A percentile compares a stretch with the other conserved stretches of the same genome.
These are phyloP conservation scores for Tholera decimalis DNA, from an alignment of 2,888 invertebrate genomes.

Conservation along the genomic window DNA sequence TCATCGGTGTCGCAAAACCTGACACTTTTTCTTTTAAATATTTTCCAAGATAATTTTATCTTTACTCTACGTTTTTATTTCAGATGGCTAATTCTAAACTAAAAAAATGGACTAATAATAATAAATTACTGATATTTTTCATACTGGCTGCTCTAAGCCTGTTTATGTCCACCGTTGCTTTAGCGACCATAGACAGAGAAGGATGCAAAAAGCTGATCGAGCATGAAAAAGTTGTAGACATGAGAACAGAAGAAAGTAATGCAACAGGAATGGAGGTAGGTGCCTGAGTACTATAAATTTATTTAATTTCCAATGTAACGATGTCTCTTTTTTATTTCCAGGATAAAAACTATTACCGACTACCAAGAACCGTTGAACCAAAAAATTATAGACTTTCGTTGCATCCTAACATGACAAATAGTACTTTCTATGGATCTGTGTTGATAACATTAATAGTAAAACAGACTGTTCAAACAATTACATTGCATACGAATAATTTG, in stretches of 20 bases:
- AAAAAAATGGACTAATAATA: conserved; percentile 65
- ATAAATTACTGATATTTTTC: conserved; percentile 81
- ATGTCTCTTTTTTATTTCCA: conserved; percentile 60
- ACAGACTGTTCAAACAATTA: conserved; percentile 84
- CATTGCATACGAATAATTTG: conserved; percentile 92
- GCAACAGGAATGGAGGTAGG: conserved; percentile 3
- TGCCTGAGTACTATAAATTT: too few relatives aligned
- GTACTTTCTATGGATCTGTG: conserved; percentile 91
- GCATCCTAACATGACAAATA: conserved; percentile 92
- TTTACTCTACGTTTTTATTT: conserved; percentile 29
- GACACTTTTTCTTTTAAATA: too few relatives aligned
- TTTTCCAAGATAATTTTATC: too few relatives aligned
- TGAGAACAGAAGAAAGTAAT: neutral
- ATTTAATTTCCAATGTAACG: neutral
- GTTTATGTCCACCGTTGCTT: conserved; percentile 88
- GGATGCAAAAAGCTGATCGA: conserved; percentile 20
- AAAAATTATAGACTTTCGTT: conserved; percentile 93
- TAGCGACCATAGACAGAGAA: conserved; percentile 74
- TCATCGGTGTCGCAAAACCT: too few relatives aligned
- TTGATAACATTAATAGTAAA: conserved; percentile 85
- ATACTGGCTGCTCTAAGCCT: conserved; percentile 80
- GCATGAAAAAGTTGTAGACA: neutral
- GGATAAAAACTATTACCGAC: conserved; percentile 72
- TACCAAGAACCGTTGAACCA: conserved; percentile 92
- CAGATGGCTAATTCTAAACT: conserved; percentile 54